Evolutionary conservation across 2,888 invertebrate species (phyloP).

Genomic region (Zootermopsis nevadensis): DNA sequence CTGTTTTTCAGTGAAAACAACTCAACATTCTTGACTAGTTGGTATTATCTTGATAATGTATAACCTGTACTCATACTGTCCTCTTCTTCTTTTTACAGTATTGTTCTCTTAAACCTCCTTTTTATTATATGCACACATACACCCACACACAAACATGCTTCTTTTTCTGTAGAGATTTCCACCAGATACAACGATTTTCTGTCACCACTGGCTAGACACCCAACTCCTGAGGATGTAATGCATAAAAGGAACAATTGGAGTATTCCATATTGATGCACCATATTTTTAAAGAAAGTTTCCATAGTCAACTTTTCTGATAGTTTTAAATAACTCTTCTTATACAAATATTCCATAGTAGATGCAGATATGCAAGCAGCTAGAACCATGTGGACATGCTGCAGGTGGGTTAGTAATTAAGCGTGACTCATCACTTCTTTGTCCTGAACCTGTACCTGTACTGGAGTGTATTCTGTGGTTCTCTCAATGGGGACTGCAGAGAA

Average conservation of each 20-base stretch:
- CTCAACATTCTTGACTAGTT: no score
- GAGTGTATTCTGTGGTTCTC: slow-evolving; percentile 59
- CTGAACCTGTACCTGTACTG: slow-evolving; percentile 58
- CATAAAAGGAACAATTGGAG: neutral
- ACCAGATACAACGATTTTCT: no score
- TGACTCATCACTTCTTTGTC: slow-evolving; percentile 62
- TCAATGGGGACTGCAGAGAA: slow-evolving; percentile 60
- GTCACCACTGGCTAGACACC: no score
- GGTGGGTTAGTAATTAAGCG: slow-evolving; percentile 11
- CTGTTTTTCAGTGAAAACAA: no score
- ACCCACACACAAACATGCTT: no score
- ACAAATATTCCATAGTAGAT: neutral
- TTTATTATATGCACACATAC: no score
- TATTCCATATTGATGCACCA: neutral
- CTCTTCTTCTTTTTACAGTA: no score
- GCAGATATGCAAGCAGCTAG: neutral
- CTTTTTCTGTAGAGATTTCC: no score
- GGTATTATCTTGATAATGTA: no score
- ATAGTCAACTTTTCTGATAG: neutral
- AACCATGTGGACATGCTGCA: neutral
- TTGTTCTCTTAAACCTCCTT: no score
- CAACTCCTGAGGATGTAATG: no score
- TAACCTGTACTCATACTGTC: no score
- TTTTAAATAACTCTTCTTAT: neutral
- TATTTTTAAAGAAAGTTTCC: neutral